Base-by-base conservation (phyloP, 2,797 vertebrate species). In the Hozukius guyotensis region DNA sequence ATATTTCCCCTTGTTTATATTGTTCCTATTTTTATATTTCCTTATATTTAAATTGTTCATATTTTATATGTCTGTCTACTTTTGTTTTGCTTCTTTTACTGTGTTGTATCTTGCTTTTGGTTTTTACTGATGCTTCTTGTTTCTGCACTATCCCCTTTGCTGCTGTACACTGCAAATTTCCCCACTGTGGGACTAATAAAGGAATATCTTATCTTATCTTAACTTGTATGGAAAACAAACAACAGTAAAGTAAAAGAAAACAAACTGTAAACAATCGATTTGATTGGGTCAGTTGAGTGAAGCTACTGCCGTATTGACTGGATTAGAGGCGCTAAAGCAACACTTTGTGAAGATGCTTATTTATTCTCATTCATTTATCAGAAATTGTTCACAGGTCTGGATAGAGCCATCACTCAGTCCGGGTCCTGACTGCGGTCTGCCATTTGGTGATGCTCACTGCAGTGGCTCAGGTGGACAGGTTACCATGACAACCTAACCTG, bases 401-500 rank as follows among this genome's bases (percentile, higher is more conserved):
- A 56, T 5, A 8, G 22, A 56, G 11, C 52, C n/a, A 29, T 52
- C 11, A 31, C 38, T 31, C 18, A 6, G 25, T 24, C 29, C 4
- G 9, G 52, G 22, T 18, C 52, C 9, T 9, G 52, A 36, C 14
- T n/a, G 49, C 1, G 8, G 20, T 53, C 49, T 11, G 31, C 6
- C 20, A 22, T 22, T 53, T 9, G 29, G 27, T 3, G 27, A 53
- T 52, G 65, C 46, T 27, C 18, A 2, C 14, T 18, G 2, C 8
- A 34, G 53, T 14, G 73, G 81, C 77, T 82, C 72, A 87, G 84
- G 91, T 87, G 73, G 80, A 75, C 77, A 75, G 56, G 88, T 92
- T 83, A 83, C 91, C 88, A 91, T 88, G 90, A 78, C 89, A 87
- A 93, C 89, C 67, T 67, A 68, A 91, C 86, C 86, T 86, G 86